phyloP scores from a whole-genome alignment of 23 tunicate species.

The Clavelina lepadiformis region DNA sequence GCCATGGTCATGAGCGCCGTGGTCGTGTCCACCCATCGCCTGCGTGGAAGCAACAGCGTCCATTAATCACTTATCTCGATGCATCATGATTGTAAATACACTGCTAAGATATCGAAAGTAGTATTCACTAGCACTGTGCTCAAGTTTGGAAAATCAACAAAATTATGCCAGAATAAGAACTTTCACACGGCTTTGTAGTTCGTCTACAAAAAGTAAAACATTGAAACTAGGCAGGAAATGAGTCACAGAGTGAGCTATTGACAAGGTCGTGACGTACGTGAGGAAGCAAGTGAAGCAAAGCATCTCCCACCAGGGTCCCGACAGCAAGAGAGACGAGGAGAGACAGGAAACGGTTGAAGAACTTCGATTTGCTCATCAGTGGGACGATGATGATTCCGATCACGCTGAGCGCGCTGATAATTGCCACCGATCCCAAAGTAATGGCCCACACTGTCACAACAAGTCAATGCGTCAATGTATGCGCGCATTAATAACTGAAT shows the following conservation, averaged over 20 bases:
- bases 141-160: no score
- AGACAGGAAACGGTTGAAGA: slow-evolving; percentile 48
- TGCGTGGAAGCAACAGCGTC: slow-evolving; percentile 5
- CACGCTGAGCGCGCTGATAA: slow-evolving; percentile 61
- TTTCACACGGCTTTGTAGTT: background rate
- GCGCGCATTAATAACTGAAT: no score
- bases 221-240: background rate
- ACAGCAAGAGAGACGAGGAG: slow-evolving; percentile 84
- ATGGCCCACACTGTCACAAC: slow-evolving; percentile 69
- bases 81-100: no score
- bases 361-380: slow-evolving; percentile 32
- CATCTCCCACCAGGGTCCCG: slow-evolving; percentile 90
- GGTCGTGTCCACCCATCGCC: slow-evolving; percentile 64
- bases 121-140: no score
- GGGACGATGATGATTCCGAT: slow-evolving; percentile 72
- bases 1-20: slow-evolving; percentile 44
- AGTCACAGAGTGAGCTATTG: background rate
- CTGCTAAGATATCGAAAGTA: no score
- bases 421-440: slow-evolving; percentile 54
- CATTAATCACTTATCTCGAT: no score
- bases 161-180: no score
- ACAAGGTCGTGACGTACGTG: slow-evolving; percentile 79
- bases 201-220: no score
- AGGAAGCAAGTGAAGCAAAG: slow-evolving; percentile 83
- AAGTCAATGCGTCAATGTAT: no score